These are phyloP conservation scores for Serilophus lunatus DNA, from an alignment of 2,113 vertebrate genomes.

Conservation along the genomic window DNA sequence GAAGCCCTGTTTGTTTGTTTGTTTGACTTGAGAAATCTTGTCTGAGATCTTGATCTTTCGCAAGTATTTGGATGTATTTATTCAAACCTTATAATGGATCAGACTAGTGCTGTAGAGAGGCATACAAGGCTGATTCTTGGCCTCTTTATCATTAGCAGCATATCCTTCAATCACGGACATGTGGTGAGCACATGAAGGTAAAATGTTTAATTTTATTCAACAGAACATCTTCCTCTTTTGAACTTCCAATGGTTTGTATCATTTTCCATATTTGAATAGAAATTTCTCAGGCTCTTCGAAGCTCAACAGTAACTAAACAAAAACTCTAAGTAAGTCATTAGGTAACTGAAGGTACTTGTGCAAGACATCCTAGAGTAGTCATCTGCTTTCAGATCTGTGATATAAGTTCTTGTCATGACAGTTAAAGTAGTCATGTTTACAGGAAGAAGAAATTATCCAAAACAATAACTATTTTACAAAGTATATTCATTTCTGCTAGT, in stretches of 20 bases:
- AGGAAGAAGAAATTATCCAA: neutral
- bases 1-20: neutral
- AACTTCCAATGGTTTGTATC: neutral
- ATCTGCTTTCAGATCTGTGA: neutral
- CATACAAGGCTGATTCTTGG: neutral
- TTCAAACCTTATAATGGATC: neutral
- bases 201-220: neutral
- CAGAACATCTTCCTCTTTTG: neutral
- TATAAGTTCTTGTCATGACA: neutral
- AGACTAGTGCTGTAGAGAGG: neutral
- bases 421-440: neutral
- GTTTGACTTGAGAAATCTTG: neutral
- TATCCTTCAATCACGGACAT: neutral
- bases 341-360: neutral
- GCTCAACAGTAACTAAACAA: neutral
- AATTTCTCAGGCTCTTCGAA: neutral
- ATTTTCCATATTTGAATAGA: neutral
- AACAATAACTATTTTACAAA: neutral
- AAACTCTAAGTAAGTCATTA: neutral
- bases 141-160: neutral
- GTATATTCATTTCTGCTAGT: neutral
- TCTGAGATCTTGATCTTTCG: neutral
- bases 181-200: neutral
- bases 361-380: neutral
- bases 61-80: neutral